Percentiles rank a stretch among this genome's conserved stretches.
These are phyloP conservation scores for Fregetta grallaria DNA, from an alignment of 2,113 vertebrate species.

Conservation along the genomic window DNA sequence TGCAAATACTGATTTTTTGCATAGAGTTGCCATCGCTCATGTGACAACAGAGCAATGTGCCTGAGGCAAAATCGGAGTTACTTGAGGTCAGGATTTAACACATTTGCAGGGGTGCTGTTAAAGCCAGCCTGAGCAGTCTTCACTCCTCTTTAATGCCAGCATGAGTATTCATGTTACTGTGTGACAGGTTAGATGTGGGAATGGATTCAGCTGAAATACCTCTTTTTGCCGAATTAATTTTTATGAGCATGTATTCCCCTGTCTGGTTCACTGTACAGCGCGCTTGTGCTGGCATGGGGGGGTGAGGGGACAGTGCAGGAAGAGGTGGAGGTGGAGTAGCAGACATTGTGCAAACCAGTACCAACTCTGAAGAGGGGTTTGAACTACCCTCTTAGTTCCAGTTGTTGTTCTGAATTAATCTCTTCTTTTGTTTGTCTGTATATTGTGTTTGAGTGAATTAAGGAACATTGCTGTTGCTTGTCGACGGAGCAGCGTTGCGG, in stretches of 20 bases:
- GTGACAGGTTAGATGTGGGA: background rate
- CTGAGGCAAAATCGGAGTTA: background rate
- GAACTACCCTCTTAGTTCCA: background rate
- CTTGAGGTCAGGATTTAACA: background rate
- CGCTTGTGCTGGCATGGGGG: accelerated
- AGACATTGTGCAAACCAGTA: background rate
- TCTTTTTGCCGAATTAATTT: background rate
- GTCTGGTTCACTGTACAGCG: too few species aligned
- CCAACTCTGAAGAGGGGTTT: background rate
- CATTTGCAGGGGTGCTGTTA: background rate
- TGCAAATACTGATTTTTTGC: background rate
- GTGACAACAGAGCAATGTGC: background rate
- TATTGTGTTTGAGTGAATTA: background rate
- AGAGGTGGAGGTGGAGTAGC: background rate
- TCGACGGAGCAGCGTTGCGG: accelerated
- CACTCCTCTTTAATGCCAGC: background rate
- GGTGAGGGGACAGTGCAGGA: background rate
- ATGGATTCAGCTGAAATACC: background rate
- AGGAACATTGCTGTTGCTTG: accelerated
- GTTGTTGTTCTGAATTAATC: background rate
- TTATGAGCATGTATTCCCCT: accelerated
- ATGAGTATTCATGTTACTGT: accelerated
- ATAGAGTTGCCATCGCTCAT: background rate
- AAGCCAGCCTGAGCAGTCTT: background rate
- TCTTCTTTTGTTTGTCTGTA: background rate